phyloP scores from a whole-genome alignment of 2,113 vertebrate genomes.

The Onychostoma macrolepis region DNA sequence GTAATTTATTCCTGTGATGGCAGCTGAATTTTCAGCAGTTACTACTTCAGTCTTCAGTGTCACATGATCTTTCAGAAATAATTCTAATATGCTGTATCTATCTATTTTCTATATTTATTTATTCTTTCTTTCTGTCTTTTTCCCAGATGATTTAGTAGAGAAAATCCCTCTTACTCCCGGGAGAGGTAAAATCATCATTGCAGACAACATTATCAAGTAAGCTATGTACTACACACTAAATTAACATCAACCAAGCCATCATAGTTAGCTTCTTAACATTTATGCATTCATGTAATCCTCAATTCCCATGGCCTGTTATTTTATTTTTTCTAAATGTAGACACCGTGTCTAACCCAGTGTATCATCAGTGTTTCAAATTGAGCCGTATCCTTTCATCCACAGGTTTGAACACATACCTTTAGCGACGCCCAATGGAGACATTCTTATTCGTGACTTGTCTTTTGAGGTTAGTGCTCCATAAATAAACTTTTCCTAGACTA shows the following conservation, averaged over 20 bases:
- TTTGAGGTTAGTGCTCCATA: conserved; percentile 83
- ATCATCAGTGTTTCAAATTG: not conserved
- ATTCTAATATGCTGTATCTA: not conserved
- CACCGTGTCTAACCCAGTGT: not conserved
- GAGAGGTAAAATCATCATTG: conserved; percentile 84
- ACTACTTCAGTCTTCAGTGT: not conserved
- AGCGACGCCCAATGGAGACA: conserved; percentile 93
- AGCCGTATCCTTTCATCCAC: conserved; percentile 47
- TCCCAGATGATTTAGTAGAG: conserved; percentile 69
- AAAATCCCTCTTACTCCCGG: conserved; percentile 79
- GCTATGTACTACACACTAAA: conserved; percentile 51
- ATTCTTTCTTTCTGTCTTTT: not conserved
- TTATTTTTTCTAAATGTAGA: not conserved
- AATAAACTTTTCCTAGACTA: not conserved
- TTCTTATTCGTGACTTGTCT: conserved; percentile 89
- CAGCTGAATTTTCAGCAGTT: not conserved
- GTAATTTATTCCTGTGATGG: not conserved
- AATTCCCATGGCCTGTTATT: not conserved
- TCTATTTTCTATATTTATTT: not conserved
- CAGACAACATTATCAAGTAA: conserved; percentile 93
- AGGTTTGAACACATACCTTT: conserved; percentile 96
- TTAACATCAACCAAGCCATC: not conserved
- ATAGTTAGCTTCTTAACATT: not conserved
- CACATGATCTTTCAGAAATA: not conserved
- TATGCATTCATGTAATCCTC: not conserved